These are phyloP conservation scores for Zaprionus lineosus DNA, from an alignment of 2,888 invertebrate genomes.

Conservation along the genomic window DNA sequence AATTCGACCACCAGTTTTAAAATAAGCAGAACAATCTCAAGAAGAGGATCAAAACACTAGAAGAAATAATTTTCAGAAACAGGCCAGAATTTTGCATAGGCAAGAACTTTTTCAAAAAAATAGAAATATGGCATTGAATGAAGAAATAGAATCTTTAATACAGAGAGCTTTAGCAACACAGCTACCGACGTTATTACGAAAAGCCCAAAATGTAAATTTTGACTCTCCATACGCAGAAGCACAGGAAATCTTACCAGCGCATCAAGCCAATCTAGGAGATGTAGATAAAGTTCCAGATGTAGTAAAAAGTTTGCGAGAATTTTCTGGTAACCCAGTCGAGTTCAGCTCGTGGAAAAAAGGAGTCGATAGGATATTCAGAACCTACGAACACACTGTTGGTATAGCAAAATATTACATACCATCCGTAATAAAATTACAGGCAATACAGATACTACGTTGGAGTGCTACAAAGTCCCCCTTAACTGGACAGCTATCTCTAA, in stretches of 20 bases:
- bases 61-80: too few relatives aligned
- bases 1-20: too few relatives aligned
- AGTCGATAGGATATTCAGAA: background rate
- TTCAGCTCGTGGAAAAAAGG: constrained; percentile 15
- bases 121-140: background rate
- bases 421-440: constrained; percentile 2
- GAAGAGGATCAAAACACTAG: too few relatives aligned
- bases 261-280: background rate
- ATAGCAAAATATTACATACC: constrained; percentile 13
- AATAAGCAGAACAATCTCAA: too few relatives aligned
- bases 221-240: background rate
- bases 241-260: background rate
- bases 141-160: background rate
- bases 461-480: background rate
- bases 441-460: background rate
- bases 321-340: constrained; percentile 3
- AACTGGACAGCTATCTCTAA: constrained; percentile 1
- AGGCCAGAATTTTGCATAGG: too few relatives aligned
- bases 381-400: background rate
- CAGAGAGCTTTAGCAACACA: background rate
- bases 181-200: background rate
- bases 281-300: constrained; percentile 9
- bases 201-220: background rate
- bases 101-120: too few relatives aligned
- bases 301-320: constrained; percentile 5